phyloP scores from a whole-genome alignment of 2,888 invertebrate genomes.

The Reticulitermes lucifugus region DNA sequence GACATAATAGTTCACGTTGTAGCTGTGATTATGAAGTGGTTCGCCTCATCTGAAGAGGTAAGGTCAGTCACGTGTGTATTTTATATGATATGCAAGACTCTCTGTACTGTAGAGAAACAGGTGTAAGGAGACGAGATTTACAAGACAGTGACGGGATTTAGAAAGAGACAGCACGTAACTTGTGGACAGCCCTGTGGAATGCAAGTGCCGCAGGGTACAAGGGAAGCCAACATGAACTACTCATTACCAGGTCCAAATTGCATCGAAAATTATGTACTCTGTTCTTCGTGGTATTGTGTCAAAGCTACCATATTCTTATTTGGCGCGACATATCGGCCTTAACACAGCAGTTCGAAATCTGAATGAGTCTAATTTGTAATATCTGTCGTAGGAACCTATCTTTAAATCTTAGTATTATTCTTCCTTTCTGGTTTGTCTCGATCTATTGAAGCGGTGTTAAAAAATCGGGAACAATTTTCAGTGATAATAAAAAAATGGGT shows the following conservation, averaged over 20 bases:
- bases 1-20: slow-evolving; percentile 21
- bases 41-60: slow-evolving; percentile 6
- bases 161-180: slow-evolving; percentile 4
- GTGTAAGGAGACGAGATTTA: slow-evolving; percentile 8
- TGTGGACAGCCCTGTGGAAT: slow-evolving; percentile 52
- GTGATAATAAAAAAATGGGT: too few relatives aligned
- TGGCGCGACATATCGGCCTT: not conserved
- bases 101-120: not conserved
- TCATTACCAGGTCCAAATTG: slow-evolving; percentile 35
- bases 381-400: not conserved
- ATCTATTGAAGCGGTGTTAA: not conserved
- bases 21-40: slow-evolving; percentile 5
- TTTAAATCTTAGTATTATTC: not conserved
- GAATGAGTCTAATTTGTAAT: not conserved
- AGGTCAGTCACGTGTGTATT: not conserved
- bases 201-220: slow-evolving; percentile 47
- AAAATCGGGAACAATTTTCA: not conserved
- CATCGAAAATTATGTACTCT: slow-evolving; percentile 5
- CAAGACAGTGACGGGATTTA: not conserved
- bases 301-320: not conserved
- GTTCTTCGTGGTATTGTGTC: not conserved
- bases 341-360: not conserved
- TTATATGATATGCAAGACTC: not conserved
- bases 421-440: not conserved
- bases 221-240: slow-evolving; percentile 42